Evolutionary conservation across 2,113 vertebrate genomes (phyloP), one percentile per base, ranked within the genome.

Genomic region (Nestor notabilis): DNA sequence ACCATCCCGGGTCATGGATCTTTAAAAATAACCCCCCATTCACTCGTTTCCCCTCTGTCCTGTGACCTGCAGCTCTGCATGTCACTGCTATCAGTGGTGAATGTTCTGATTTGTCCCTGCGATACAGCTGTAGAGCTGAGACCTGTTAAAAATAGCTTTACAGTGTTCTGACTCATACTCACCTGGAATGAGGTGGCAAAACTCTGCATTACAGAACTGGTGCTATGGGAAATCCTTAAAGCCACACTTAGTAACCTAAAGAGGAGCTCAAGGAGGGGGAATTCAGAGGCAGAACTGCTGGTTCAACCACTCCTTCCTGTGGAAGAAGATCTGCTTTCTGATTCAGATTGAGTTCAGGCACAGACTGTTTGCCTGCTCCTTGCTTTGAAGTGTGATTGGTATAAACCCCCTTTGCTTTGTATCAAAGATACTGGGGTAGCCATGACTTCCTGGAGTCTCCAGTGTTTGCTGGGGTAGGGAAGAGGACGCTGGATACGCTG

Each of bases 91-190:
- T 79, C 90, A 86, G 4, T 5, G 3, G 74, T 24, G 69, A 83
- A 44, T 43, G 71, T 83, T 94, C 85, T n/a, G 8, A 53, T 81
- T 77, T 90, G 74, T 95, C 77, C 3, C 93, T 93, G 85, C 52
- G 87, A 75, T 92, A 69, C 75, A 89, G 80, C 71, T 60, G 28
- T 76, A 89, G 71, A 60, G 69, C 53, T 27, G 37, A 55, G 60
- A 11, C 19, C 37, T 52, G 72, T 89, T 84, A 77, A 69, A 95
- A 93, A 96, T 52, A 88, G 52, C 47, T 91, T 93, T 79, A 24
- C 76, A 60, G 71, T 68, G 9, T 50, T 78, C 77, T 95, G 96
- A 91, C 82, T 97, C 79, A 83, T 56, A 11, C 53, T 71, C 64
- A 96, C 69, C 75, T 89, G 76, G 41, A 77, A 78, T 13, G 72